Evolutionary conservation across 2,888 invertebrate species (phyloP).

Genomic region (Cryptus viduatorius): DNA sequence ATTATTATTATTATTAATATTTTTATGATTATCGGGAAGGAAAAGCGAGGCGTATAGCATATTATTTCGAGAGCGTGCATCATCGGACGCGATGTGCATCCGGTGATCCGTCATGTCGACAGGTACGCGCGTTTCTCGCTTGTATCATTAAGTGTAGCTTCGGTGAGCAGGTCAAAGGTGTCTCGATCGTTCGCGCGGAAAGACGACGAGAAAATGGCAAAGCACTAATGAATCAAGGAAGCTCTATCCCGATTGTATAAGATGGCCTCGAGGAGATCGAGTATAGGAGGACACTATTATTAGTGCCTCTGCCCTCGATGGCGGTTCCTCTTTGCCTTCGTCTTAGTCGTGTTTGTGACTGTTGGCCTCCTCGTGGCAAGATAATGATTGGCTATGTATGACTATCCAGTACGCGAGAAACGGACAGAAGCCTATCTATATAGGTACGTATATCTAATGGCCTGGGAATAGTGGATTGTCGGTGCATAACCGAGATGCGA

Average conservation of each 20-base stretch:
- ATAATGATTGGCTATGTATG: conserved; percentile 59
- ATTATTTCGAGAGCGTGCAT: conserved; percentile 59
- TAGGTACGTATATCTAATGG: background rate
- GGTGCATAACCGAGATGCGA: conserved; percentile 18
- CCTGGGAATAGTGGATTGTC: conserved; percentile 3
- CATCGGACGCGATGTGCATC: conserved; percentile 41
- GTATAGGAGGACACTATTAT: conserved; percentile 54
- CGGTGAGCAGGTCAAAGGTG: conserved; percentile 63
- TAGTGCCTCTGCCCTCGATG: conserved; percentile 50
- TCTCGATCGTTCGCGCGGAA: conserved; percentile 50
- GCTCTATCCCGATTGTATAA: conserved; percentile 16
- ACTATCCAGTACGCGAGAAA: conserved; percentile 7
- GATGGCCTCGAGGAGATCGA: conserved; percentile 19
- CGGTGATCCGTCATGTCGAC: conserved; percentile 57
- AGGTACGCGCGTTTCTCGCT: conserved; percentile 26
- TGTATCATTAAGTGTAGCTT: conserved; percentile 47
- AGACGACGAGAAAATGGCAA: conserved; percentile 58
- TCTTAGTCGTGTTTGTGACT: conserved; percentile 27
- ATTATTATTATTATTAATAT: conserved; percentile 3
- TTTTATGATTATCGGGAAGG: conserved; percentile 23
- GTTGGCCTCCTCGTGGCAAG: conserved; percentile 24
- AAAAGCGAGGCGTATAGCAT: conserved; percentile 7
- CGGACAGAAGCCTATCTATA: background rate
- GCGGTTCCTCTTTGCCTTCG: conserved; percentile 53
- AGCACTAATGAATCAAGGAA: conserved; percentile 65